Percentiles rank a stretch among this genome's conserved stretches.
Evolutionary conservation across 2,888 invertebrate species (phyloP).

Genomic region (Dasysyrphus tricinctus): DNA sequence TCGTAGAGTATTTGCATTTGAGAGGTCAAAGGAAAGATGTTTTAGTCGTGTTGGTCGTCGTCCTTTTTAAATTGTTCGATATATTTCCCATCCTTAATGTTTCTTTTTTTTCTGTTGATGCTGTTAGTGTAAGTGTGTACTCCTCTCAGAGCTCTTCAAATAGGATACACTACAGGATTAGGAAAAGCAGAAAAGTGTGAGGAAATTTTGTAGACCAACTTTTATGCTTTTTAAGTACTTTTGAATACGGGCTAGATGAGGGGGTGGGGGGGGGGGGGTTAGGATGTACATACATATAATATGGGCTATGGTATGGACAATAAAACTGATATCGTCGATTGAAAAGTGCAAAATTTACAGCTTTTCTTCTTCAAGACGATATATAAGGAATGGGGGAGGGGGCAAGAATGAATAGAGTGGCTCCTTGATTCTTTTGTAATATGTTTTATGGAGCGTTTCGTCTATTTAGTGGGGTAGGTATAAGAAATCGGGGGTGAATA

Average conservation of each 20-base stretch:
- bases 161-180: conserved; percentile 56
- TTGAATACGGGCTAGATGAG: conserved; percentile 48
- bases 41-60: conserved; percentile 42
- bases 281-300: neutral
- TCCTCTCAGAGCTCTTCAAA: neutral
- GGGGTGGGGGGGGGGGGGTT: neutral
- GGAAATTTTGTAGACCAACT: conserved; percentile 68
- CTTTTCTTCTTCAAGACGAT: conserved; percentile 42
- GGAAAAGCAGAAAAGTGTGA: conserved; percentile 30
- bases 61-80: conserved; percentile 69
- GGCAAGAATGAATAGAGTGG: conserved; percentile 39
- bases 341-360: conserved; percentile 75
- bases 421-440: conserved; percentile 69
- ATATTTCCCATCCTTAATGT: conserved; percentile 69
- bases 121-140: neutral
- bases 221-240: conserved; percentile 76
- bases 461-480: neutral
- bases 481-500: conserved; percentile 5
- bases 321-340: conserved; percentile 75
- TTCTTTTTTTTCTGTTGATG: conserved; percentile 25
- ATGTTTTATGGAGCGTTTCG: conserved; percentile 68
- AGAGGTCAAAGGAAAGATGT: conserved; percentile 64
- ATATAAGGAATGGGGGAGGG: neutral
- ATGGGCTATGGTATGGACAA: conserved; percentile 53
- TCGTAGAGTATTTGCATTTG: conserved; percentile 67